Conservation (phyloP, 2,113 vertebrate species). For the Urocitellus parryii region DNA sequence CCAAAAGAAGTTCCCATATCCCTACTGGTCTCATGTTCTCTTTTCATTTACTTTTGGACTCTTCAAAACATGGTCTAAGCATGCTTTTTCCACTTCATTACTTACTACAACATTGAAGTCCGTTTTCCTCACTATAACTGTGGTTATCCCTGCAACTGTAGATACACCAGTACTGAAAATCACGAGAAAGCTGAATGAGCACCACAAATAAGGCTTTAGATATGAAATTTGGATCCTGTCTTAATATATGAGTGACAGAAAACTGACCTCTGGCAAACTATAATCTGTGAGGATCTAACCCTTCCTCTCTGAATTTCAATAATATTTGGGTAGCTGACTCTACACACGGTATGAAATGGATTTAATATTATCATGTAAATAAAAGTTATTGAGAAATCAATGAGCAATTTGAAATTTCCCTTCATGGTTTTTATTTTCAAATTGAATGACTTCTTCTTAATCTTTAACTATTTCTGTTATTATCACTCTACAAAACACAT, state of each 20-base stretch:
- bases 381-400: not conserved
- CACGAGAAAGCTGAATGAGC: not conserved
- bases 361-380: not conserved
- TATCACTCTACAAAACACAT: not conserved
- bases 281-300: not conserved
- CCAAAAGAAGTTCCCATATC: not conserved
- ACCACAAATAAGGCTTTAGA: not conserved
- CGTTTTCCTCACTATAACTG: not conserved
- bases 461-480: not conserved
- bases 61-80: not conserved
- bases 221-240: not conserved
- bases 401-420: not conserved
- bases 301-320: not conserved
- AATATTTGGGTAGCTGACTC: not conserved
- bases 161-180: not conserved
- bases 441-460: not conserved
- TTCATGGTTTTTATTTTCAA: not conserved
- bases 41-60: slow-evolving; percentile 10
- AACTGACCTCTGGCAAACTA: not conserved
- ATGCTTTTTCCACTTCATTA: not conserved
- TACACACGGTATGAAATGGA: not conserved
- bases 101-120: not conserved
- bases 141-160: too few relatives aligned
- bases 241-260: not conserved
- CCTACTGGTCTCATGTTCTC: not conserved